Base-by-base conservation (phyloP, 1,140 invertebrate species). In the Zaprionus taronus region DNA sequence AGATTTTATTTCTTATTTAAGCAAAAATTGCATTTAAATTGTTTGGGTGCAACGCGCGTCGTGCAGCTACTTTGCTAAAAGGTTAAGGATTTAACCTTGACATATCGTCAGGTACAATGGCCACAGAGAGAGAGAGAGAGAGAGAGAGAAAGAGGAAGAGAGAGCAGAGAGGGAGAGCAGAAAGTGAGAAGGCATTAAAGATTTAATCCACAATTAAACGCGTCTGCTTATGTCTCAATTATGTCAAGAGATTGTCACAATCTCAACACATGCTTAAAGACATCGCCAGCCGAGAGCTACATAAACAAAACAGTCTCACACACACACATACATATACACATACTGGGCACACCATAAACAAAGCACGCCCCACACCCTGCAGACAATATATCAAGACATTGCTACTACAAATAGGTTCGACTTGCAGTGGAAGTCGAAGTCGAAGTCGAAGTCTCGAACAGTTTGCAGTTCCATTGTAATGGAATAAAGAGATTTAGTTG, bases 11-110 rank as follows among this genome's bases (percentile, higher is more conserved):
- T 90, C 85, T 90, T 90, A 90, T 91, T 90, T 90, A 90, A 90
- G 85, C 80, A 90, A 90, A 90, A 90, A 91, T 90, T 85, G 86
- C 85, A 90, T 90, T 90, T 90, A 90, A 91, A 90, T 90, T 91
- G 85, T 90, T 89, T 63, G 38, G 57, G 31, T 57, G 73, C 55
- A 41, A 28, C 17, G 3, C 41, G 75, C 57, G 34, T 55, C 67
- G 83, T 87, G 72, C 80, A 68, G 63, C 56, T 64, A 72, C 74
- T 70, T 71, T 41, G 49, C 63, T 77, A 28, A 90, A 81, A 89
- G 84, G 84, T 89, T 87, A 87, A 58, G 15, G 38, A 77, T 73
- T 77, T 77, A 89, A 91, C 85, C 85, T 90, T 89, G 85, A 89
- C 86, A 89, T 89, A 75, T 79, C 68, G 64, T 34, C 64, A 68